Conservation (phyloP, 2,888 invertebrate species). For the Shargacucullia verbasci region DNA sequence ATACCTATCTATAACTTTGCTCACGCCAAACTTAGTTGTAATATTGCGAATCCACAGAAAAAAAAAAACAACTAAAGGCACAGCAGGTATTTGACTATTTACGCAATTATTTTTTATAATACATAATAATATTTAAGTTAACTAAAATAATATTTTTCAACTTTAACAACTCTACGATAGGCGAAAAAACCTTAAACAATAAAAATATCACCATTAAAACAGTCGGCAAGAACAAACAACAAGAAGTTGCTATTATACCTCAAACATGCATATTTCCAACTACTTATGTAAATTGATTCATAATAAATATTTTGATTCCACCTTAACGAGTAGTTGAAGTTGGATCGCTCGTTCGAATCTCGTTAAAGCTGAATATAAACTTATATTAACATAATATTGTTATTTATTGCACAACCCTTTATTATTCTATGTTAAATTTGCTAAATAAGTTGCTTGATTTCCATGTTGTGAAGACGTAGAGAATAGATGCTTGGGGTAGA, state of each 20-base stretch:
- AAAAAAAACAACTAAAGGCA: too few relatives aligned
- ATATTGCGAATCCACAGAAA: too few relatives aligned
- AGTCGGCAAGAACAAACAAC: conserved; percentile 52
- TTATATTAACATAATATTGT: conserved; percentile 82
- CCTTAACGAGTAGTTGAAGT: conserved; percentile 82
- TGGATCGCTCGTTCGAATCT: conserved; percentile 77
- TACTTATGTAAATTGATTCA: conserved; percentile 86
- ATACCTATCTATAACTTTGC: too few relatives aligned
- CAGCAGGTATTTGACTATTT: too few relatives aligned
- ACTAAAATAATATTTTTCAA: too few relatives aligned
- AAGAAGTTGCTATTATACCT: conserved; percentile 52
- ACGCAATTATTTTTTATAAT: too few relatives aligned
- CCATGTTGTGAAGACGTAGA: conserved; percentile 33
- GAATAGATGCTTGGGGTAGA: conserved; percentile 3
- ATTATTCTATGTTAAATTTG: conserved; percentile 65
- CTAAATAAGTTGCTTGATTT: conserved; percentile 57
- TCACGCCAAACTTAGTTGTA: too few relatives aligned
- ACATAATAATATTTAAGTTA: too few relatives aligned
- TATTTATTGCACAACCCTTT: conserved; percentile 77
- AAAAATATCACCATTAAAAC: conserved; percentile 40
- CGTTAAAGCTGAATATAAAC: conserved; percentile 80
- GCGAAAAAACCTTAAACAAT: conserved; percentile 16
- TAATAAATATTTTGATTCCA: conserved; percentile 86
- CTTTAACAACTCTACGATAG: background rate
- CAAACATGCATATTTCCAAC: conserved; percentile 76